Conservation (phyloP, 1,140 invertebrate species). For the Cherax destructor region DNA sequence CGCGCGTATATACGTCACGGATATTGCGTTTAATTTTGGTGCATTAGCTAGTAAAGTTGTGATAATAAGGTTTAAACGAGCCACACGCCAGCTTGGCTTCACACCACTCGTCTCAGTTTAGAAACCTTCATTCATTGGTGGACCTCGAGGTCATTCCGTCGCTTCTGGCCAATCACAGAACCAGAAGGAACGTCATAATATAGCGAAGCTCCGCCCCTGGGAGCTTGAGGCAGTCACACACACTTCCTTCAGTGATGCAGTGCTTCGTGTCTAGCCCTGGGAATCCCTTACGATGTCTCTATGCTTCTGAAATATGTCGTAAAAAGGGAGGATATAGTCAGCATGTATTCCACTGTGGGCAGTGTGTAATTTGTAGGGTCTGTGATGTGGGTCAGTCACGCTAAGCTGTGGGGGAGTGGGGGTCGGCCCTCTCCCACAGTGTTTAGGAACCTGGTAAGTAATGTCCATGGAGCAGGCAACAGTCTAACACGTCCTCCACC, state of each 20-base stretch:
- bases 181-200: neutral
- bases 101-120: neutral
- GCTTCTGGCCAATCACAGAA: neutral
- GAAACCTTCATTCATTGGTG: neutral
- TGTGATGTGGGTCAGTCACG: neutral
- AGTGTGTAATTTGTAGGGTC: neutral
- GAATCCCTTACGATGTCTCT: neutral
- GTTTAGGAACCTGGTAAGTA: too few species aligned
- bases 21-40: neutral
- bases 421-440: too few species aligned
- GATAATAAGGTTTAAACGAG: neutral
- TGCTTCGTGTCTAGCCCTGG: neutral
- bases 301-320: neutral
- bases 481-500: too few species aligned
- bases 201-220: neutral
- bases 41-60: neutral
- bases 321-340: neutral
- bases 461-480: too few species aligned
- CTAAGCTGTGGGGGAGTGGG: neutral
- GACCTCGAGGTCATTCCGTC: neutral
- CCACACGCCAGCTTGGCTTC: neutral
- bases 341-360: neutral
- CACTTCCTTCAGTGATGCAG: neutral
- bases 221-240: neutral
- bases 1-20: neutral